These are phyloP conservation scores for Trichoplusia ni DNA, from an alignment of 1,140 invertebrate species.

Conservation along the genomic window DNA sequence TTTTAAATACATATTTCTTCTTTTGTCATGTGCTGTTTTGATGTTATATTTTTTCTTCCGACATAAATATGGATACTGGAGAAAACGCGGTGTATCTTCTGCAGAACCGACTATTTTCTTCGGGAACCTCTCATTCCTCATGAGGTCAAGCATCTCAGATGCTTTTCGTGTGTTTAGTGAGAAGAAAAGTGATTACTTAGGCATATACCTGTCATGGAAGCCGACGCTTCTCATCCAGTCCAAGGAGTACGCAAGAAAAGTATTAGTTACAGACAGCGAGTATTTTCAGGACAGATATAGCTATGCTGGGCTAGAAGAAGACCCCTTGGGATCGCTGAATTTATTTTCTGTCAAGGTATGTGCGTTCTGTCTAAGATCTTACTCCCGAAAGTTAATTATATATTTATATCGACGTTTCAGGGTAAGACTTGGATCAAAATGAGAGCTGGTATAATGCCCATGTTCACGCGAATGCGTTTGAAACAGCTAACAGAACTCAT, in stretches of 20 bases:
- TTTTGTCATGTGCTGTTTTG: not conserved
- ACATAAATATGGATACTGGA: conserved; percentile 53
- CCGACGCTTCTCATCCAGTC: conserved; percentile 57
- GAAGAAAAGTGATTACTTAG: conserved; percentile 50
- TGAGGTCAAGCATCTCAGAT: conserved; percentile 59
- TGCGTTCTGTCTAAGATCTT: no score
- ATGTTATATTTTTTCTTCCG: conserved; percentile 21
- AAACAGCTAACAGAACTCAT: conserved; percentile 59
- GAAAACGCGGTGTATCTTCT: conserved; percentile 50
- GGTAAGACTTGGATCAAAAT: conserved; percentile 60
- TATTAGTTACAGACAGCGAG: conserved; percentile 57
- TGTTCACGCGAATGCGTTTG: conserved; percentile 58
- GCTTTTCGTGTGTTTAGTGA: conserved; percentile 49
- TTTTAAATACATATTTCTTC: not conserved
- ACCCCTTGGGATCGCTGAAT: conserved; percentile 64
- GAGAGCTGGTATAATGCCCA: conserved; percentile 54
- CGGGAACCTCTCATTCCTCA: conserved; percentile 54
- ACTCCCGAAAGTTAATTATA: not conserved
- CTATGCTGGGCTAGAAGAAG: conserved; percentile 48
- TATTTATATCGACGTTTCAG: conserved; percentile 39
- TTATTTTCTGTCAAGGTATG: conserved; percentile 65
- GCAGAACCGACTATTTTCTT: conserved; percentile 48
- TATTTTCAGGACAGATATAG: conserved; percentile 60
- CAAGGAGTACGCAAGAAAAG: conserved; percentile 52
- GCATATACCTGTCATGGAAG: conserved; percentile 55